These are phyloP conservation scores for Gymnogyps californianus DNA, from an alignment of 2,113 vertebrate genomes.

Conservation along the genomic window DNA sequence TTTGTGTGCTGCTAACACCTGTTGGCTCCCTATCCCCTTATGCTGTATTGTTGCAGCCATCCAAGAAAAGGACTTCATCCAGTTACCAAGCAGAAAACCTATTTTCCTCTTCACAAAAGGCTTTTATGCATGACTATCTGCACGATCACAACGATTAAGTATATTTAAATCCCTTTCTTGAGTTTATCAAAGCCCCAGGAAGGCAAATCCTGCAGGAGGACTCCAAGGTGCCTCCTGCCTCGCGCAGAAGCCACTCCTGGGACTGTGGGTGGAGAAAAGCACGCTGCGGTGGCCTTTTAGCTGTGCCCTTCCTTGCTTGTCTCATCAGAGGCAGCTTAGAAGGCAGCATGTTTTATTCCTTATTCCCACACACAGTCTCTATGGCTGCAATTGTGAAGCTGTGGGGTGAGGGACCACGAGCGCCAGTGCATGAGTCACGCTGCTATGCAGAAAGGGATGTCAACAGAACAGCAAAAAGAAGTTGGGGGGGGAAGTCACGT, in stretches of 20 bases:
- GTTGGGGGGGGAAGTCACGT: fast-evolving
- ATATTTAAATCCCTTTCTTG: neutral
- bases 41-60: neutral
- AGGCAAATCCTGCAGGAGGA: neutral
- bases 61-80: neutral
- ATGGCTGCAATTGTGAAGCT: neutral
- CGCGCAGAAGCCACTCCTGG: neutral
- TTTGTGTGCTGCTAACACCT: neutral
- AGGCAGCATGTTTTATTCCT: neutral
- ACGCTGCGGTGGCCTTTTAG: neutral
- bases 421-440: fast-evolving
- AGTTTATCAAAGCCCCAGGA: neutral
- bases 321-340: neutral
- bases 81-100: neutral
- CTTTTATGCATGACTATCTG: neutral
- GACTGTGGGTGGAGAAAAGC: fast-evolving
- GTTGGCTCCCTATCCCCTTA: neutral
- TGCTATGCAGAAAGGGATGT: neutral
- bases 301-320: neutral
- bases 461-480: neutral
- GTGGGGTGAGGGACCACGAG: neutral
- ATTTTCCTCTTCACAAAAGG: neutral
- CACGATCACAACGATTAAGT: neutral
- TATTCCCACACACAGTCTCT: neutral
- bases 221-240: neutral